A percentile compares a stretch with the other conserved stretches of the same genome.
phyloP scores from a whole-genome alignment of 2,888 invertebrate species.

The Lasius platythorax region DNA sequence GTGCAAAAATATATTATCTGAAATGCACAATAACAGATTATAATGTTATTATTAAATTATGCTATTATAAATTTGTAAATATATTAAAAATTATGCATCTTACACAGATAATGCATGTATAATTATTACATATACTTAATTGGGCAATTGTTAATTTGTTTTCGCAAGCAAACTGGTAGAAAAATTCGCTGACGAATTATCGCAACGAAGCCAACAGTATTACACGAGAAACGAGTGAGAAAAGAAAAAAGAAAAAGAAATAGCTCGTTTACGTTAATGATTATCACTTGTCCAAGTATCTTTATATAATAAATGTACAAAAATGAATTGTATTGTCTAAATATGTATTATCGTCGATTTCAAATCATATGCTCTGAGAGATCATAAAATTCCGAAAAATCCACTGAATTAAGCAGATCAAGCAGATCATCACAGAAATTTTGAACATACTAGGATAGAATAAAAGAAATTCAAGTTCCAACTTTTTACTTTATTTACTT shows the following conservation, averaged over 20 bases:
- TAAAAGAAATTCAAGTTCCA: neutral
- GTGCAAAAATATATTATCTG: too few relatives aligned
- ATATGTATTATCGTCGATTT: neutral
- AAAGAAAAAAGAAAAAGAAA: too few relatives aligned
- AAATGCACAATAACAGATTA: neutral
- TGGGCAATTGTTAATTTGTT: neutral
- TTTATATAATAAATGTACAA: neutral
- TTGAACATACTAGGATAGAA: neutral
- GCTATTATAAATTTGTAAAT: neutral
- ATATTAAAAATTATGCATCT: neutral
- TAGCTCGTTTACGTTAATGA: neutral
- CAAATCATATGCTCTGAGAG: neutral
- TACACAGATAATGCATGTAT: neutral
- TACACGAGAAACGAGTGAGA: too few relatives aligned
- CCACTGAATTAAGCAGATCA: neutral
- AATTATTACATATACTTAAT: neutral
- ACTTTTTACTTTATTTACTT: neutral
- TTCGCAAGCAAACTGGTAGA: neutral
- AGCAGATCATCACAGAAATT: neutral
- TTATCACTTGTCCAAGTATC: neutral
- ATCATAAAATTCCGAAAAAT: neutral
- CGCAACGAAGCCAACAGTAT: neutral
- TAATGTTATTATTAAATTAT: neutral
- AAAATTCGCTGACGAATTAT: conserved; percentile 33
- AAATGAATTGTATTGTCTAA: neutral